Conservation (phyloP, 2,888 invertebrate species). For the Opisthograptis luteolata region DNA sequence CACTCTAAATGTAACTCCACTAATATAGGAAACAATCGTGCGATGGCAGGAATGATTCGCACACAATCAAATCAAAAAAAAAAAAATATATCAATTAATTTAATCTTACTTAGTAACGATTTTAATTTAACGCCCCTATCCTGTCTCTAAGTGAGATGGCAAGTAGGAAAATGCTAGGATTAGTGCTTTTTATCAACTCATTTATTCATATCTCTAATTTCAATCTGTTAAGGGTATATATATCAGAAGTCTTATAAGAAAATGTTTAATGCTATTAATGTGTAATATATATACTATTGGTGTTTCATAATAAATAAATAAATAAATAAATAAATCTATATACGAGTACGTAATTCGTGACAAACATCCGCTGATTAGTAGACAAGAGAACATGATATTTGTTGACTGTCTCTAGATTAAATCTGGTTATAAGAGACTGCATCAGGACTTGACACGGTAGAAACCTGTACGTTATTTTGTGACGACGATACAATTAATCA, state of each 20-base stretch:
- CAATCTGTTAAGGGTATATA: too few relatives aligned
- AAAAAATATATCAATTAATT: too few relatives aligned
- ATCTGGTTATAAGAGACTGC: conserved; percentile 5
- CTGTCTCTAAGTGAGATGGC: conserved; percentile 9
- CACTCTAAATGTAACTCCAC: conserved; percentile 20
- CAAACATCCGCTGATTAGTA: too few relatives aligned
- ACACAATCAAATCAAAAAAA: too few relatives aligned
- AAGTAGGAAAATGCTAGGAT: not conserved
- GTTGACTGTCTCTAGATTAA: not conserved
- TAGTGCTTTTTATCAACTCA: conserved; percentile 12
- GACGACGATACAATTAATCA: not conserved
- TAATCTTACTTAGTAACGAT: conserved; percentile 12
- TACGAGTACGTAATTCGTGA: too few relatives aligned
- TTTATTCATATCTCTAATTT: conserved; percentile 16
- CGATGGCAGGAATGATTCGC: not conserved
- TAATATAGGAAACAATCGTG: conserved; percentile 5
- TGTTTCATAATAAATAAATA: too few relatives aligned
- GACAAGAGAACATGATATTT: conserved; percentile 14
- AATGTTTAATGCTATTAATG: too few relatives aligned
- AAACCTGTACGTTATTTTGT: not conserved
- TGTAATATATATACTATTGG: too few relatives aligned
- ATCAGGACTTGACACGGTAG: not conserved
- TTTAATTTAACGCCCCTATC: conserved; percentile 7
- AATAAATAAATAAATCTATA: too few relatives aligned
- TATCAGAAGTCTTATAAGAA: too few relatives aligned